Percentiles rank a stretch among this genome's conserved stretches.
Evolutionary conservation across 2,888 invertebrate genomes (phyloP).

Genomic region (Ceraclea dissimilis): DNA sequence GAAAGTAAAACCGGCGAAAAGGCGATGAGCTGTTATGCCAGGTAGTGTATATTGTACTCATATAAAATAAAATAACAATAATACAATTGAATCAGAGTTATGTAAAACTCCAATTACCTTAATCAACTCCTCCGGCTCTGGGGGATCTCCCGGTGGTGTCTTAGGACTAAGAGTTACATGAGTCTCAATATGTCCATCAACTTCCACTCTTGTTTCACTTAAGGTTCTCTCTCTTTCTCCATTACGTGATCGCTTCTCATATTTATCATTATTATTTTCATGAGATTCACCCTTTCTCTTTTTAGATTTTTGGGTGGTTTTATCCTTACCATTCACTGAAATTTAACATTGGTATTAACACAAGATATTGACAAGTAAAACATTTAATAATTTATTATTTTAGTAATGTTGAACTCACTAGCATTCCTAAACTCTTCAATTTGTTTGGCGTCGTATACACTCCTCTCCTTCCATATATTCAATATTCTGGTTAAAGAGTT

Average conservation of each 20-base stretch:
- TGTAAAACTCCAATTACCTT: too few species aligned
- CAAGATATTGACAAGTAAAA: too few species aligned
- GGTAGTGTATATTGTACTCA: too few species aligned
- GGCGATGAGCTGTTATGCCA: too few species aligned
- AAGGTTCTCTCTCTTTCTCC: constrained; percentile 31
- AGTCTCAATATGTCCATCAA: constrained; percentile 67
- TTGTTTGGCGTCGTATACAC: constrained; percentile 74
- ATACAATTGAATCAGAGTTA: too few species aligned
- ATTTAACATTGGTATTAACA: not conserved
- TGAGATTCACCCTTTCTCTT: constrained; percentile 34
- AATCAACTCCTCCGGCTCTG: constrained; percentile 88
- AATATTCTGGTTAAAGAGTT: constrained; percentile 73
- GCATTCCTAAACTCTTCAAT: constrained; percentile 72
- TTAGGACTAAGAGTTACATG: constrained; percentile 73
- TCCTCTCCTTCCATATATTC: constrained; percentile 87
- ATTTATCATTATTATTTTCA: constrained; percentile 36
- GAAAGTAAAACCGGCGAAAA: too few species aligned
- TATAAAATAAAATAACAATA: too few species aligned
- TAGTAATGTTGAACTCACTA: too few species aligned
- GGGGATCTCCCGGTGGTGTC: constrained; percentile 76
- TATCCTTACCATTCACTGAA: not conserved
- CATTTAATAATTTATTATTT: too few species aligned
- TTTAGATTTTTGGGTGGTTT: constrained; percentile 36
- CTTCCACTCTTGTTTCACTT: constrained; percentile 47
- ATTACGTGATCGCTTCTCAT: constrained; percentile 30